A percentile compares a stretch with the other conserved stretches of the same genome.
Conservation (phyloP, 2,888 invertebrate species). For the Mythimna impura region DNA sequence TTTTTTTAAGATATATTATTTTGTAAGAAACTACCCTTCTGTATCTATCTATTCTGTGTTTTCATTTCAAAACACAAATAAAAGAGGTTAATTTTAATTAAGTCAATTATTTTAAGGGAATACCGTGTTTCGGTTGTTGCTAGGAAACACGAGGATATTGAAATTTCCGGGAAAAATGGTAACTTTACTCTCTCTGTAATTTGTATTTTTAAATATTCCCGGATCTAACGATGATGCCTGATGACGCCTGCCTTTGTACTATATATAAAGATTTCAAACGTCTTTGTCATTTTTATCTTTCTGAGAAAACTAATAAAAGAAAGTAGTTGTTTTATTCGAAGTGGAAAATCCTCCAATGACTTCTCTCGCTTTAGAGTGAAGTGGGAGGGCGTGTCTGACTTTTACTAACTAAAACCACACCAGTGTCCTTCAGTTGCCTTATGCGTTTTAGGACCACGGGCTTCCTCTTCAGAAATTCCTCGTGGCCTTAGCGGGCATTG, state of each 20-base stretch:
- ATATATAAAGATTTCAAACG: neutral
- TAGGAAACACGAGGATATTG: neutral
- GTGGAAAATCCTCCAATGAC: no score
- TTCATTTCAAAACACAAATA: constrained; percentile 33
- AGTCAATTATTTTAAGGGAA: constrained; percentile 32
- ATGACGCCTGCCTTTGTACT: neutral
- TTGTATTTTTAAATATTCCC: neutral
- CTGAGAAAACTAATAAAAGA: neutral
- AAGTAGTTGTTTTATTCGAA: no score
- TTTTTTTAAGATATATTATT: no score
- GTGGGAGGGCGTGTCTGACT: no score
- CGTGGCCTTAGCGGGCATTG: no score
- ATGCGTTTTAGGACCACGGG: no score
- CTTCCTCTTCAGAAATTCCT: no score
- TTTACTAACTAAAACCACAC: no score
- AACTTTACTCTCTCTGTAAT: neutral
- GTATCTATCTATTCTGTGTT: neutral
- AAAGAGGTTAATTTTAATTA: constrained; percentile 42
- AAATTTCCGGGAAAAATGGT: neutral
- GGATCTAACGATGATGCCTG: neutral
- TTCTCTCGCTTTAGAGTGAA: no score
- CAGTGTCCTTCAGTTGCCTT: no score
- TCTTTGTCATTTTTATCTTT: neutral
- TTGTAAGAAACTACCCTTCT: constrained; percentile 8
- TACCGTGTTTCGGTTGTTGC: constrained; percentile 16